phyloP scores from a whole-genome alignment of 2,113 vertebrate species.

The Rhinolophus sinicus region DNA sequence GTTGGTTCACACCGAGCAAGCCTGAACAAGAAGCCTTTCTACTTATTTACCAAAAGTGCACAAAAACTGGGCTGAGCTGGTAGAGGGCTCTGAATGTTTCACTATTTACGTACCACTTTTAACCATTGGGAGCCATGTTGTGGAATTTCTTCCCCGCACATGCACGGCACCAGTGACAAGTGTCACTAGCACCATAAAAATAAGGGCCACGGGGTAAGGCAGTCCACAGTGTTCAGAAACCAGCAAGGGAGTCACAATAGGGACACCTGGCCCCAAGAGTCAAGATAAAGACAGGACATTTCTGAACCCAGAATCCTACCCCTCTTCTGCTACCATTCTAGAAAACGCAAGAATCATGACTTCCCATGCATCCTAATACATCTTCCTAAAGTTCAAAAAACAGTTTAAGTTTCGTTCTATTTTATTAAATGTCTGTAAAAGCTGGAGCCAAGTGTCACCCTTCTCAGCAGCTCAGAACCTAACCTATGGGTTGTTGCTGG shows the following conservation, averaged over 20 bases:
- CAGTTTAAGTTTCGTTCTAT: background rate
- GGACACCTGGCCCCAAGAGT: background rate
- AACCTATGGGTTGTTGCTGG: background rate
- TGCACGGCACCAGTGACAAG: conserved; percentile 54
- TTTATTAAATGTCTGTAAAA: background rate
- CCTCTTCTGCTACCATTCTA: background rate
- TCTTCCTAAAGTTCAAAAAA: background rate
- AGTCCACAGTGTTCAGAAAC: conserved; percentile 40
- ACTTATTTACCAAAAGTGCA: conserved; percentile 86
- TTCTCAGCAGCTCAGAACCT: background rate
- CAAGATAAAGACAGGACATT: background rate
- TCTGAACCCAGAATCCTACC: background rate
- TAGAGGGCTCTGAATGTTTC: conserved; percentile 82
- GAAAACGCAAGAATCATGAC: background rate
- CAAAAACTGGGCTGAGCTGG: conserved; percentile 85
- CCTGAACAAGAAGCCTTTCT: conserved; percentile 95
- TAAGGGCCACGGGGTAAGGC: conserved; percentile 44
- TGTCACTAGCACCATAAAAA: conserved; percentile 57
- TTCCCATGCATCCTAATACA: background rate
- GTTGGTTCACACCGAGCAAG: conserved; percentile 93
- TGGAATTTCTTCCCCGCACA: conserved; percentile 74
- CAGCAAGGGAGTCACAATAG: background rate
- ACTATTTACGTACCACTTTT: conserved; percentile 84
- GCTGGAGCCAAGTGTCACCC: background rate
- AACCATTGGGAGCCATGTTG: conserved; percentile 86